These are phyloP conservation scores for Drosophila prostipennis DNA, from an alignment of 2,888 invertebrate species.

Conservation along the genomic window DNA sequence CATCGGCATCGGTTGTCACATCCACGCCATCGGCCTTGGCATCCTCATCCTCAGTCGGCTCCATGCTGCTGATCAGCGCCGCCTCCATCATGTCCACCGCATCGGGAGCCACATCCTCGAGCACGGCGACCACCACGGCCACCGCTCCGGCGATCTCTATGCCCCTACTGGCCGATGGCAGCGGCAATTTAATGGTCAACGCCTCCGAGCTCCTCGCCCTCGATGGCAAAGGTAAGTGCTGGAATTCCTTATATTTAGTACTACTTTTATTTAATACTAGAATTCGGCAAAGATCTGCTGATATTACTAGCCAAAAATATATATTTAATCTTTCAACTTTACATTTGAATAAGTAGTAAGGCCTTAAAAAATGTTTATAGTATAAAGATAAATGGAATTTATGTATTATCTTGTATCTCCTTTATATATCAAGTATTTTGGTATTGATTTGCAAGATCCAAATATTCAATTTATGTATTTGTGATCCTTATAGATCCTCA, in stretches of 20 bases:
- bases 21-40: conserved; percentile 6
- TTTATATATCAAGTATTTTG: no score
- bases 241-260: background rate
- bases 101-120: conserved; percentile 14
- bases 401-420: no score
- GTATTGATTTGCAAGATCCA: no score
- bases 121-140: conserved; percentile 43
- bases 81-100: conserved; percentile 54
- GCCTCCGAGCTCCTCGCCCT: conserved; percentile 78
- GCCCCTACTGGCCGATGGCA: conserved; percentile 48
- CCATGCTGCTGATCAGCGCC: conserved; percentile 47
- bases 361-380: no score
- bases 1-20: conserved; percentile 14
- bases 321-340: background rate
- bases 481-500: no score
- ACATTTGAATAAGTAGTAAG: no score
- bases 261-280: background rate
- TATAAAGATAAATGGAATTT: no score
- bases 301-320: background rate
- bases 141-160: conserved; percentile 39
- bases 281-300: background rate
- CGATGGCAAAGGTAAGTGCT: conserved; percentile 86
- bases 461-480: no score
- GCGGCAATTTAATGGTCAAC: conserved; percentile 42
- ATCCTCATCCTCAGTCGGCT: conserved; percentile 17